Evolutionary conservation across 2,113 vertebrate genomes (phyloP), one percentile per base, ranked within the genome.

Genomic region (Salvelinus fontinalis): DNA sequence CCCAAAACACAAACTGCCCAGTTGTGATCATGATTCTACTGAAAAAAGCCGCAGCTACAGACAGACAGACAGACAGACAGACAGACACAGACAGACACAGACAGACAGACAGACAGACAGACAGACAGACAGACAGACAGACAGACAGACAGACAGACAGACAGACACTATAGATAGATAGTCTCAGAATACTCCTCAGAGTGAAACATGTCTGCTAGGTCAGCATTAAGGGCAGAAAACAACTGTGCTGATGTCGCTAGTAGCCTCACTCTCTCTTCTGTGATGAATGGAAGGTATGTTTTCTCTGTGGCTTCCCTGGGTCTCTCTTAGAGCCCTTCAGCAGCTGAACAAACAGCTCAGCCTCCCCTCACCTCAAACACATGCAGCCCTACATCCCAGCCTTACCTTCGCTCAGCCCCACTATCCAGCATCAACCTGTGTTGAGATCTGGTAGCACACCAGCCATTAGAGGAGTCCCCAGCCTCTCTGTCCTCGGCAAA

Each of bases 341-440:
- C 93, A 94, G 93, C 93, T 94, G 93, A 92, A 93, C 90, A 94
- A 94, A 94, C 91, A 94, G 5, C 39, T 34, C 27, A 44, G 67
- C 67, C 39, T 70, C 11, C 20, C 16, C 49, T 2, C 49, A 67
- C 67, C 62, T 54, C 66, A 59, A 29, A 51, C 57, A 24, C 13
- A 70, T 31, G n/a, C 2, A 8, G 60, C 29, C 44, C 67, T 1
- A 54, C 4, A 54, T 54, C 51, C 51, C 51, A 18, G 51, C 51
- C 39, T 44, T 44, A 11, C 39, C 39, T 44, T 8, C 9, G 39
- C 39, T 44, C 51, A 54, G 51, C 51, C 14, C 12, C 49, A 54
- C 14, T 18, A 16, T 14, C 12, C 4, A 54, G 14, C 51, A 3
- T 16, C 51, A 44, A 39, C 39, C 39, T 39, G 8, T 39, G 39